Conservation (phyloP, 2,888 invertebrate species). For the Hirtodrosophila alboralis region DNA sequence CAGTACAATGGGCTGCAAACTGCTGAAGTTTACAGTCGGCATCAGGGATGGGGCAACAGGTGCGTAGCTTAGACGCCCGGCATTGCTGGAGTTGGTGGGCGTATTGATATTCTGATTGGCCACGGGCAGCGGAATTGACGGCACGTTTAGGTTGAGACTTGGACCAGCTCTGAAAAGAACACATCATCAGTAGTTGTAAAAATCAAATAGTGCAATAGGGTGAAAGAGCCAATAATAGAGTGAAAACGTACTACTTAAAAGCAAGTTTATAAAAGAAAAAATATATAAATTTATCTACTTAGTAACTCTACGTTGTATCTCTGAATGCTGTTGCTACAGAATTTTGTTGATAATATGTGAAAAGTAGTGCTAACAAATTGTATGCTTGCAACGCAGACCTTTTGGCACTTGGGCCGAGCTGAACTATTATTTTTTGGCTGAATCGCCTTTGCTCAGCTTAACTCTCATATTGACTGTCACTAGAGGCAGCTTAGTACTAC, state of each 20-base stretch:
- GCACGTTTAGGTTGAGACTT: slow-evolving; percentile 48
- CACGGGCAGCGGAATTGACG: slow-evolving; percentile 35
- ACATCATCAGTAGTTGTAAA: slow-evolving; percentile 8
- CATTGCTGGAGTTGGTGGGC: slow-evolving; percentile 55
- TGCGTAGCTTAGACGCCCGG: slow-evolving; percentile 56
- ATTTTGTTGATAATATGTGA: slow-evolving; percentile 16
- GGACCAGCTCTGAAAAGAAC: slow-evolving; percentile 52
- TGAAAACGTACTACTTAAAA: slow-evolving; percentile 16
- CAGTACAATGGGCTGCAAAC: slow-evolving; percentile 62
- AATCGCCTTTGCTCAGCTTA: slow-evolving; percentile 73
- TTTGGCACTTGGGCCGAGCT: slow-evolving; percentile 31
- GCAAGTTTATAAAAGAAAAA: slow-evolving; percentile 1
- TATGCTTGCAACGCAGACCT: slow-evolving; percentile 57
- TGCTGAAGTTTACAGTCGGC: slow-evolving; percentile 59
- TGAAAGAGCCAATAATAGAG: slow-evolving; percentile 45
- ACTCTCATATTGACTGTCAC: slow-evolving; percentile 81
- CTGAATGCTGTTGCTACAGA: slow-evolving; percentile 19
- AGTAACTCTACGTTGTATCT: slow-evolving; percentile 23
- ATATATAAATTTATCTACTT: slow-evolving; percentile 5
- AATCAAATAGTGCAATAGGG: neutral
- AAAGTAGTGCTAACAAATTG: slow-evolving; percentile 22
- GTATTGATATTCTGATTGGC: slow-evolving; percentile 30
- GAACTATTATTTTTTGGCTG: slow-evolving; percentile 62
- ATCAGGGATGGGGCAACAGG: slow-evolving; percentile 44
- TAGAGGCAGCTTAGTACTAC: slow-evolving; percentile 74